Evolutionary conservation across 2,113 vertebrate species (phyloP), one percentile per base, ranked within the genome.

Genomic region (Scortum barcoo): DNA sequence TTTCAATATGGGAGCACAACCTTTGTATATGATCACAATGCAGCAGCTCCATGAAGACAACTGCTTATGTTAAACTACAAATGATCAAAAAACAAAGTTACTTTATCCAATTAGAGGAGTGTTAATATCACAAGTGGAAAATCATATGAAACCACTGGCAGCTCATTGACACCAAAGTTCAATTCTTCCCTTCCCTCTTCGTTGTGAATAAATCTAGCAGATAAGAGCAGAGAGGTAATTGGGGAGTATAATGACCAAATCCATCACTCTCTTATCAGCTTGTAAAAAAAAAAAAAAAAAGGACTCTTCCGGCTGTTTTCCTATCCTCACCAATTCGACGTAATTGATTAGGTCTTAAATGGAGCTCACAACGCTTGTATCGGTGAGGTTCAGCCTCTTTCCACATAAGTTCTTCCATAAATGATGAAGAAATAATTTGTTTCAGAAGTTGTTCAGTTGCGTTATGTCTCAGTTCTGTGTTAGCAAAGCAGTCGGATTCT

Each of bases 211-310:
- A 88, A 91, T 92, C 88, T 73, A 73, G 61, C 1, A 84, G 89
- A 93, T 92, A 91, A 92, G 87, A 65, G 71, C 65, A 22, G 44
- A 79, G 81, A 70, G 83, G 90, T 89, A 91, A 87, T 86, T 87
- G 81, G 46, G 56, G 76, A 82, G 38, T 36, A 50, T 91, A 93
- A 94, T 89, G 93, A 91, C 77, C 72, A 74, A 78, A 93, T 94
- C 88, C 72, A 92, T 94, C 90, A 92, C 76, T 72, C 16, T 57
- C 58, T 86, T 91, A 91, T 93, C 93, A 83, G 80, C 78, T 51
- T 71, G 40, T 80, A 69, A 83, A 86, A n/a, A n/a, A n/a, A n/a
- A n/a, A n/a, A n/a, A n/a, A 66, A 70, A 78, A 74, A 69, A 36
- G 28, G 20, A 51, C 48, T 77, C 77, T 65, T 71, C 53, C 7